Evolutionary conservation across 2,797 vertebrate genomes (phyloP).

Genomic region (Atherinosoma microstoma): DNA sequence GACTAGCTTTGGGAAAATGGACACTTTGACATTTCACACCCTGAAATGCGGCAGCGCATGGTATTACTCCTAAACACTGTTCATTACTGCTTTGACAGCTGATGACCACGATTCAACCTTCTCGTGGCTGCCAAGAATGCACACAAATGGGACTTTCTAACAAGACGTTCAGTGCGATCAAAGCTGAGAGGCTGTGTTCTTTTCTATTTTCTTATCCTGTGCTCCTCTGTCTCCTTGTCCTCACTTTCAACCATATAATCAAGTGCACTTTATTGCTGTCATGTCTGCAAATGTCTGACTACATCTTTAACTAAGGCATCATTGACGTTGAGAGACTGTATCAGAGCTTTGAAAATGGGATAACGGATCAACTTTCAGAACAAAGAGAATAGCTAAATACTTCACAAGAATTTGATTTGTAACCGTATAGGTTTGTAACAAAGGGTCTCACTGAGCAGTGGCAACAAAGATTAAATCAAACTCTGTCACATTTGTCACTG

Average conservation of each 20-base stretch:
- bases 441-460: not conserved
- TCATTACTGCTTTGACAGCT: conserved; percentile 68
- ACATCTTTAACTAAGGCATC: conserved; percentile 30
- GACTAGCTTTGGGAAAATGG: conserved; percentile 58
- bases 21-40: conserved; percentile 75
- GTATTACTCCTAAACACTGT: conserved; percentile 73
- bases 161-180: conserved; percentile 38
- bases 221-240: conserved; percentile 46
- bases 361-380: conserved; percentile 21
- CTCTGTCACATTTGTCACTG: too few species aligned
- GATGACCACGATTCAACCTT: conserved; percentile 62
- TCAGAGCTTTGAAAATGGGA: conserved; percentile 11
- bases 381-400: conserved; percentile 28
- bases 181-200: conserved; percentile 40
- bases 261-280: conserved; percentile 64
- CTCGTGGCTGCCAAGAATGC: conserved; percentile 33
- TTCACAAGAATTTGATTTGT: conserved; percentile 30
- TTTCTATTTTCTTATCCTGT: conserved; percentile 24
- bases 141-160: conserved; percentile 47
- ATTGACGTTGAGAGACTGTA: conserved; percentile 38
- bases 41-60: conserved; percentile 58
- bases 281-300: conserved; percentile 46
- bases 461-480: conserved; percentile 40
- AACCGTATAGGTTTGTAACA: conserved; percentile 19
- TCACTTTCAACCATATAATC: conserved; percentile 64